Conservation (phyloP, 2,888 invertebrate genomes). For the Podabrus alpinus region DNA sequence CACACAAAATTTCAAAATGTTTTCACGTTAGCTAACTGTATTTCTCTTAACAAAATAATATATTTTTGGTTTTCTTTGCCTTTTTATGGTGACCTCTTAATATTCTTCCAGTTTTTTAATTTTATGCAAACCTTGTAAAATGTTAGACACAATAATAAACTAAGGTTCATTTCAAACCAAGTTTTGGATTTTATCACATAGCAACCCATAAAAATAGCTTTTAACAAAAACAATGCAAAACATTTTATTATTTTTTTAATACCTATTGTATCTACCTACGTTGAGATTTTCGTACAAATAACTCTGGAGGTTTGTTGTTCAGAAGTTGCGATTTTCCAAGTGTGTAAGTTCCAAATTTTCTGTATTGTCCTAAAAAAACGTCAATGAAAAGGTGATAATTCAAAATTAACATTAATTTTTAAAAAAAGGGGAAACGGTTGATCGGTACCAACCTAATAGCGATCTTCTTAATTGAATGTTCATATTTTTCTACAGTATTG, state of each 20-base stretch:
- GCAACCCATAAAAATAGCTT: not conserved
- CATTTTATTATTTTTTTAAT: not conserved
- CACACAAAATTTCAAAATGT: not conserved
- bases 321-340: not conserved
- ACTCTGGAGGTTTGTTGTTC: not conserved
- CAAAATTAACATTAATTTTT: not conserved
- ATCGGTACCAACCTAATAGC: not conserved
- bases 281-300: not conserved
- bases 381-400: not conserved
- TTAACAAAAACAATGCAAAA: too few relatives aligned
- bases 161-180: not conserved
- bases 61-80: not conserved
- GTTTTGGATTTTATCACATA: not conserved
- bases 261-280: not conserved
- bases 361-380: not conserved
- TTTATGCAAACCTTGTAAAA: not conserved
- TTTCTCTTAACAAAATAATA: not conserved
- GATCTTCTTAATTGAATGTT: slow-evolving; percentile 9
- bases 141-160: not conserved
- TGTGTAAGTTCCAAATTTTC: not conserved
- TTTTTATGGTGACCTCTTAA: not conserved
- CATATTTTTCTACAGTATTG: not conserved
- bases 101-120: not conserved
- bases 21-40: not conserved
- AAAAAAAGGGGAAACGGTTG: not conserved